Evolutionary conservation across 2,888 invertebrate genomes (phyloP), one percentile per base, ranked within the genome.

Genomic region (Andrena minutula): DNA sequence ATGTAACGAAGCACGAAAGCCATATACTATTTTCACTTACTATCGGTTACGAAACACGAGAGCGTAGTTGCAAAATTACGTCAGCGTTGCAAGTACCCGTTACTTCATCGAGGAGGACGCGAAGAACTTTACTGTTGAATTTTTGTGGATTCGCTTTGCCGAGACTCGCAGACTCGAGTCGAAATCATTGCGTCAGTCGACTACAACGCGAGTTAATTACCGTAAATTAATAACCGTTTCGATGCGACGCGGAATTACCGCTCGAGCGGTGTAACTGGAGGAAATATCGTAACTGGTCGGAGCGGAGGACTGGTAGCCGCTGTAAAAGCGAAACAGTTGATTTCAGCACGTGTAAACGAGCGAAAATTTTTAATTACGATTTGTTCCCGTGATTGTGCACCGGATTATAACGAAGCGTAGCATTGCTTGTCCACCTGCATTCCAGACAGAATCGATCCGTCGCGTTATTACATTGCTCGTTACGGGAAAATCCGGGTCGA

Each of bases 171-270:
- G 32, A 28, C n/a, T 32, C 28, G 6, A 1, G 16, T 16, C 20
- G 20, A 77, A 75, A 65, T 76, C 32, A 41, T 64, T 56, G 16
- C 41, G 41, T 23, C 35, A 49, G n/a, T 51, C 41, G 47, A 53
- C 35, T n/a, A 20, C 10, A 23, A 66, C 79, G 79, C 16, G 16
- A 53, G 60, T 66, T 77, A 80, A 80, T 80, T 77, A 35, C 28
- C 41, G 77, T 66, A 61, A 77, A 80, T 80, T 80, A 80, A 77
- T 77, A 71, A 80, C 47, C 41, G 32, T 61, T 26, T 61, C 60
- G 56, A 61, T 61, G 53, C 53, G 61, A 77, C 26, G 47, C 32
- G 30, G 56, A 71, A 71, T 65, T 75, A 64, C 30, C 49, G 60
- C 6, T 7, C 41, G 30, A 66, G 49, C 16, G 26, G 47, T 20